Percentiles rank a stretch among this genome's conserved stretches.
Conservation (phyloP, 2,888 invertebrate genomes). For the Alcis repandata region DNA sequence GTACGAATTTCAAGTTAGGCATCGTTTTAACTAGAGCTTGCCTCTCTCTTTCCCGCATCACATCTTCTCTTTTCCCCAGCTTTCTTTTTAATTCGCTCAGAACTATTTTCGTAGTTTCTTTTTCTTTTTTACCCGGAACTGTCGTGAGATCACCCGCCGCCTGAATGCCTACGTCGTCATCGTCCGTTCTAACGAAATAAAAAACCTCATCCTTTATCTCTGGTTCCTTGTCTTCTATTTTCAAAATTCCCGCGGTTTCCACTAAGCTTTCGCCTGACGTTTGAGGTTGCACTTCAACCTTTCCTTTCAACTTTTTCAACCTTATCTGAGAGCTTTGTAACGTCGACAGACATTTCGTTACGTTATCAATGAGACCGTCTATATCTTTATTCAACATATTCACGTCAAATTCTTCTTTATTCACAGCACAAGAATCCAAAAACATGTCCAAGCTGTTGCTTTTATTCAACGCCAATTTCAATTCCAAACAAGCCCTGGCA, state of each 20-base stretch:
- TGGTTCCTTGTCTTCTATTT: slow-evolving; percentile 72
- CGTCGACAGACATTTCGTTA: slow-evolving; percentile 71
- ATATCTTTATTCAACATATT: slow-evolving; percentile 73
- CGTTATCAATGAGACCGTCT: slow-evolving; percentile 70
- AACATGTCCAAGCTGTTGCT: slow-evolving; percentile 76
- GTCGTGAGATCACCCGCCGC: slow-evolving; percentile 68
- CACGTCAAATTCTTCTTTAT: slow-evolving; percentile 72
- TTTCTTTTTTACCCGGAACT: slow-evolving; percentile 75
- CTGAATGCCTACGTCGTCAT: slow-evolving; percentile 57
- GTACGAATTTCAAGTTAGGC: slow-evolving; percentile 73
- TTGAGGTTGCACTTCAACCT: slow-evolving; percentile 50
- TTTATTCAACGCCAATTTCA: slow-evolving; percentile 73
- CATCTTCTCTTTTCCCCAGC: slow-evolving; percentile 78
- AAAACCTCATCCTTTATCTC: slow-evolving; percentile 80
- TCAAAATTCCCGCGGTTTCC: slow-evolving; percentile 59
- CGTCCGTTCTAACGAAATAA: slow-evolving; percentile 78
- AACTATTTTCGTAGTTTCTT: slow-evolving; percentile 73
- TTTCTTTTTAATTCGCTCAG: slow-evolving; percentile 76
- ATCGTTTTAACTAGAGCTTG: slow-evolving; percentile 80
- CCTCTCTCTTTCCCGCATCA: slow-evolving; percentile 81
- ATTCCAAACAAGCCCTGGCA: slow-evolving; percentile 70
- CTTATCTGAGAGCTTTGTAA: slow-evolving; percentile 74
- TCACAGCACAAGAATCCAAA: slow-evolving; percentile 76
- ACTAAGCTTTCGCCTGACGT: slow-evolving; percentile 52
- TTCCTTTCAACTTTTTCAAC: slow-evolving; percentile 73